These are phyloP conservation scores for Pedionomus torquatus DNA, from an alignment of 2,113 vertebrate species.

Conservation along the genomic window DNA sequence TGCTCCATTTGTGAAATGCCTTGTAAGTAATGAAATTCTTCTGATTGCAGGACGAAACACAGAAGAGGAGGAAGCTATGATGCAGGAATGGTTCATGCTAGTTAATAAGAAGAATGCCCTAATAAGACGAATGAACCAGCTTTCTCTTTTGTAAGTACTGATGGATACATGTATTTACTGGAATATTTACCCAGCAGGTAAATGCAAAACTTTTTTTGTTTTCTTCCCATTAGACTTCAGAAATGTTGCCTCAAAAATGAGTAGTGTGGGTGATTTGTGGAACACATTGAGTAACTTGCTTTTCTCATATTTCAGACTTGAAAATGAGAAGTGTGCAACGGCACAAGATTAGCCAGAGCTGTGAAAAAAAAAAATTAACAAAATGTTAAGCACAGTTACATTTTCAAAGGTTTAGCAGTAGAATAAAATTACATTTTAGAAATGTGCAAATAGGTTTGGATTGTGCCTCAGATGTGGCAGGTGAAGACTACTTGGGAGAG, in stretches of 20 bases:
- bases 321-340: neutral
- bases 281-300: neutral
- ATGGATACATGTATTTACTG: neutral
- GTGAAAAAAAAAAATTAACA: neutral
- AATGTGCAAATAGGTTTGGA: neutral
- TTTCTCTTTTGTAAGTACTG: constrained; percentile 93
- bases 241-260: neutral
- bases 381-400: neutral
- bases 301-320: constrained; percentile 12
- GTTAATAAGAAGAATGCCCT: constrained; percentile 99
- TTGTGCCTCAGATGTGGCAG: neutral
- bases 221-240: neutral
- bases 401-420: neutral
- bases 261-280: neutral
- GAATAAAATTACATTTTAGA: neutral
- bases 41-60: constrained; percentile 91
- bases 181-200: neutral
- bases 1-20: neutral
- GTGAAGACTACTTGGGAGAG: neutral
- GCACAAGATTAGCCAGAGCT: constrained; percentile 9
- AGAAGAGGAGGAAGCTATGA: constrained; percentile 98
- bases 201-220: neutral
- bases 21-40: neutral
- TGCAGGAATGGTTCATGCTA: constrained; percentile 99
- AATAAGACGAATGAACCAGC: constrained; percentile 98